Evolutionary conservation across 2,113 vertebrate species (phyloP), one percentile per base, ranked within the genome.

Genomic region (Stigmatopora nigra): DNA sequence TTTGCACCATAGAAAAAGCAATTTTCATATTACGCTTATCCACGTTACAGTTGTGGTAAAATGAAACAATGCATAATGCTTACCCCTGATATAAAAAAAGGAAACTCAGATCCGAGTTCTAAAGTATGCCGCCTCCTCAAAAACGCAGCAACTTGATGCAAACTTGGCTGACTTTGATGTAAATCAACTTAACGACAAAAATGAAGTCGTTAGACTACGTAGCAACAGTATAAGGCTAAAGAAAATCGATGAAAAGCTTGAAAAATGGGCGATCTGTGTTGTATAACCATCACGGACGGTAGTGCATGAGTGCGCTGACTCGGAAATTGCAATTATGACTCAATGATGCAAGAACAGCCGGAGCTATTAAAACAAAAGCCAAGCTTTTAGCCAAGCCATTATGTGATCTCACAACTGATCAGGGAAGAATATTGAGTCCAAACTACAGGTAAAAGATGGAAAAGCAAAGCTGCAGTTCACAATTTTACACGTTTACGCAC

Each of bases 381-480:
- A 14, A 79, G 64, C 68, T 41, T 66, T 69, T 69, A 75, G 72
- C 44, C 11, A 13, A 5, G 69, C 72, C 73, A 79, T 76, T 12
- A 59, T 72, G 82, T 74, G 73, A 79, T 22, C 66, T 79, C 81
- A 80, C 81, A 73, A 60, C 78, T 83, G 79, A 87, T 74, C 75
- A 76, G 61, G 25, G 9, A 31, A 15, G 16, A 31, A 9, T 35
- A 12, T 13, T 61, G 5, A 20, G n/a, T 17, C n/a, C 19, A 38
- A 19, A 17, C 7, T 17, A 7, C 14, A 22, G 7, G n/a, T 5
- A 20, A 60, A 60, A 41, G 11, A 20, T 13, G 5, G 38, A 12
- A 60, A 44, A n/a, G 7, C 36, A 10, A 31, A 13, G 16, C 36
- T 44, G 57, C 16, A 59, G 13, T 13, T 19, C 20, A 41, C n/a